These are phyloP conservation scores for Fulica atra DNA, from an alignment of 2,113 vertebrate genomes.

Conservation along the genomic window DNA sequence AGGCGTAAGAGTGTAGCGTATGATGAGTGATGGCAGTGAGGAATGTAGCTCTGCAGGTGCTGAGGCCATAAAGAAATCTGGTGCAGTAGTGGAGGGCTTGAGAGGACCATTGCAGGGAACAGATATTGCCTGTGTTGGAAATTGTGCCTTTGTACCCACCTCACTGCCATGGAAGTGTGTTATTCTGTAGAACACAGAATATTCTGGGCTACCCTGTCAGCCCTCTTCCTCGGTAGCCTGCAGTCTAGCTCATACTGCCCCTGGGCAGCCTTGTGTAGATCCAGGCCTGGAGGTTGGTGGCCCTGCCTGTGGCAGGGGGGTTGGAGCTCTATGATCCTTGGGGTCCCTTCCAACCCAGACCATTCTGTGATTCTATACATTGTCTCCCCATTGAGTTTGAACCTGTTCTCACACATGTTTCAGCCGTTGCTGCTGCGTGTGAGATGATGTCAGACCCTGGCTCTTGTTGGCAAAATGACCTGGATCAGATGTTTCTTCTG, in stretches of 20 bases:
- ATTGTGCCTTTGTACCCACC: background rate
- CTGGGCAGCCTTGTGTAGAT: too few relatives aligned
- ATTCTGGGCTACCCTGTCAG: background rate
- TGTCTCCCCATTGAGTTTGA: background rate
- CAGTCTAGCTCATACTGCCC: background rate
- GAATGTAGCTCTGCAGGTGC: background rate
- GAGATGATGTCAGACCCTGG: background rate
- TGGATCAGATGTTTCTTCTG: background rate
- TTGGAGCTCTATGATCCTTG: too few relatives aligned
- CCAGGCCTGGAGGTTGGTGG: too few relatives aligned
- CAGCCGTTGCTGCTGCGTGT: background rate
- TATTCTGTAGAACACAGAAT: background rate
- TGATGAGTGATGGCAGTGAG: background rate
- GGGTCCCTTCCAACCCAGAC: too few relatives aligned
- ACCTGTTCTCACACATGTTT: background rate
- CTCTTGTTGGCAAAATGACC: background rate
- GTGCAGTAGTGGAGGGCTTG: background rate
- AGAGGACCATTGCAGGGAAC: background rate
- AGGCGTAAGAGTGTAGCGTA: background rate
- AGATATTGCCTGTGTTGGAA: background rate
- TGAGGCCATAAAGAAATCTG: background rate
- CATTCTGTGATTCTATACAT: too few relatives aligned
- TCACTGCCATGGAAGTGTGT: background rate
- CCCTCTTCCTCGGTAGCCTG: background rate
- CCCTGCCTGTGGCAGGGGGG: too few relatives aligned